phyloP scores from a whole-genome alignment of 2,888 invertebrate species.

The Chydorus sphaericus region DNA sequence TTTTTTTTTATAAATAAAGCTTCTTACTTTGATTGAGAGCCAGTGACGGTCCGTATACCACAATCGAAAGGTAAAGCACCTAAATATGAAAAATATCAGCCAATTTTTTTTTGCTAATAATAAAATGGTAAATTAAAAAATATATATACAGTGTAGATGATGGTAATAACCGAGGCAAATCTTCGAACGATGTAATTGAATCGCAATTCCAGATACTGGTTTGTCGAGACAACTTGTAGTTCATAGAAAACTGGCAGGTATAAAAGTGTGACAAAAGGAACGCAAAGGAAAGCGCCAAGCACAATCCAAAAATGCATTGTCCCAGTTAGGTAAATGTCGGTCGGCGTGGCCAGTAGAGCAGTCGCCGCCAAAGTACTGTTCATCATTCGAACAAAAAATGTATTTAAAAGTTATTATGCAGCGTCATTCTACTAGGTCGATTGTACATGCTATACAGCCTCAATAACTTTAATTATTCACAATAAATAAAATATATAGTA shows the following conservation, averaged over 20 bases:
- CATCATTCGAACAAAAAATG: no score
- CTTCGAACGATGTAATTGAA: slow-evolving; percentile 15
- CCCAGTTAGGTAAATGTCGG: slow-evolving; percentile 67
- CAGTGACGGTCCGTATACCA: slow-evolving; percentile 70
- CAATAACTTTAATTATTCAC: no score
- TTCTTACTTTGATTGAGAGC: slow-evolving; percentile 65
- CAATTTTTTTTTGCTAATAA: not conserved
- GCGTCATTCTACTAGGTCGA: no score
- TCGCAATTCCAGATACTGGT: slow-evolving; percentile 21
- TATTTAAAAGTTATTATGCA: no score
- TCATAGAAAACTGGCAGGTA: slow-evolving; percentile 24
- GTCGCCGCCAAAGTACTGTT: slow-evolving; percentile 65
- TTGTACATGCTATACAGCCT: no score
- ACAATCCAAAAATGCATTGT: slow-evolving; percentile 43
- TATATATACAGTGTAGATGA: not conserved
- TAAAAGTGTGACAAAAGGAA: slow-evolving; percentile 19
- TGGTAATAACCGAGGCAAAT: slow-evolving; percentile 12
- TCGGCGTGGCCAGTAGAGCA: slow-evolving; percentile 59
- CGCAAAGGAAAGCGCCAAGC: slow-evolving; percentile 24
- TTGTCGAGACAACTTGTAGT: slow-evolving; percentile 24
- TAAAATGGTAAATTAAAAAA: not conserved
- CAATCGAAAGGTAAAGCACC: slow-evolving; percentile 60
- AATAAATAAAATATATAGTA: no score
- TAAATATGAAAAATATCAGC: not conserved
- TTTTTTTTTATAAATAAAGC: not conserved